Conservation (phyloP, 2,888 invertebrate species). For the Agrilus cyanescens region DNA sequence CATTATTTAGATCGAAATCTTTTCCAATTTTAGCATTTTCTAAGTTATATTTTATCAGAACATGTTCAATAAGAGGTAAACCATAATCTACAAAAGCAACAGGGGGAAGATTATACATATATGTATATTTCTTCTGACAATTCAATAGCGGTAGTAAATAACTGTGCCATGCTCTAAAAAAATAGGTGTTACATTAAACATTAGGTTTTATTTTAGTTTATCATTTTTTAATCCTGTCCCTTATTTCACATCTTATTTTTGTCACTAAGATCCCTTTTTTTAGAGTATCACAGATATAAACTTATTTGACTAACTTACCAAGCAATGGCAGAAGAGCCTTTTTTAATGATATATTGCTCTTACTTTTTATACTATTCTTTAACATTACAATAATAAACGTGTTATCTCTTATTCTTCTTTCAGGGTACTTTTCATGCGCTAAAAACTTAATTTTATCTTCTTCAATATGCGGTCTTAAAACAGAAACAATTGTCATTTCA, state of each 20-base stretch:
- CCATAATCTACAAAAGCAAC: conserved; percentile 61
- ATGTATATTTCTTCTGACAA: too few relatives aligned
- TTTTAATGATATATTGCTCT: conserved; percentile 64
- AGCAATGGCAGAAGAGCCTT: conserved; percentile 71
- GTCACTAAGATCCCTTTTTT: too few relatives aligned
- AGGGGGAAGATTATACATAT: background rate
- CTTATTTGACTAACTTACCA: conserved; percentile 38
- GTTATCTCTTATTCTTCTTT: conserved; percentile 59
- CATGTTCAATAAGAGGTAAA: conserved; percentile 82
- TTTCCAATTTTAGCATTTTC: conserved; percentile 48
- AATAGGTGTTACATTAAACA: too few relatives aligned
- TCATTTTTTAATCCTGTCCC: too few relatives aligned
- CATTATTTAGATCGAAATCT: conserved; percentile 51
- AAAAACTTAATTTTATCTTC: conserved; percentile 85
- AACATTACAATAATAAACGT: conserved; percentile 44
- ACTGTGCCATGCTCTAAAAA: too few relatives aligned
- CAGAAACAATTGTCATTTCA: conserved; percentile 80
- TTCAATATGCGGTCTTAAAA: conserved; percentile 85
- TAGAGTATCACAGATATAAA: too few relatives aligned
- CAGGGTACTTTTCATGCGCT: conserved; percentile 84
- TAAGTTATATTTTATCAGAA: conserved; percentile 61
- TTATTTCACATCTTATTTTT: too few relatives aligned
- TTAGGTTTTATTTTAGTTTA: too few relatives aligned
- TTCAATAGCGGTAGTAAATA: too few relatives aligned
- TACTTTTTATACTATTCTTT: conserved; percentile 48